Evolutionary conservation across 2,888 invertebrate genomes (phyloP).

Genomic region (Exephanes ischioxanthus): DNA sequence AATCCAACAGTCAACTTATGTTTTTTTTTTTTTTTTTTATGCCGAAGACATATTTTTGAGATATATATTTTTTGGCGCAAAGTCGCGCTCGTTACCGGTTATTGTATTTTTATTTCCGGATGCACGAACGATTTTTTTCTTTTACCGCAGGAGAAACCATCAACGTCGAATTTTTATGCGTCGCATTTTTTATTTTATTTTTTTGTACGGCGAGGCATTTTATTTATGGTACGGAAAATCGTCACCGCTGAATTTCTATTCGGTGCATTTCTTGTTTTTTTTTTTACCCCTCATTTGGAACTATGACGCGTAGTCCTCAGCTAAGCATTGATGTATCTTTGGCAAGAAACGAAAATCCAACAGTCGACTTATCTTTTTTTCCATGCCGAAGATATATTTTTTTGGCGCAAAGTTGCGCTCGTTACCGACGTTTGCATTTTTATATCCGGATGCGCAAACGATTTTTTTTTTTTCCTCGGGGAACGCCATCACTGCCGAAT

Average conservation of each 20-base stretch:
- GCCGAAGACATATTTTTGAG: constrained; percentile 16
- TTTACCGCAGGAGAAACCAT: background rate
- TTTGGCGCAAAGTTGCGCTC: background rate
- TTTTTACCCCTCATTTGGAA: constrained; percentile 80
- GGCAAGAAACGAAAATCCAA: constrained; percentile 56
- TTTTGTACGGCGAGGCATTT: background rate
- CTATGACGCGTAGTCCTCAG: constrained; percentile 80
- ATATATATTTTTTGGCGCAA: background rate
- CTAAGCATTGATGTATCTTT: constrained; percentile 79
- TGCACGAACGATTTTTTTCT: background rate
- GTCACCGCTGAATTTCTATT: background rate
- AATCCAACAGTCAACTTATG: constrained; percentile 46
- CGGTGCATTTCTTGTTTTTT: background rate
- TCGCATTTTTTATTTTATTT: background rate
- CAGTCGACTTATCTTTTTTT: constrained; percentile 10
- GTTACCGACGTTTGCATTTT: background rate
- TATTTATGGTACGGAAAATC: background rate
- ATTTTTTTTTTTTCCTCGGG: background rate
- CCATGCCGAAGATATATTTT: constrained; percentile 18
- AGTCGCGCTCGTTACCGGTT: background rate
- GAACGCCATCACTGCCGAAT: background rate
- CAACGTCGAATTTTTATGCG: background rate
- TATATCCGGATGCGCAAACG: background rate
- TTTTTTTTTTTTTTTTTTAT: constrained; percentile 18
- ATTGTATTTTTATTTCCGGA: too few species aligned